Evolutionary conservation across 2,888 invertebrate species (phyloP), one percentile per base, ranked within the genome.

Genomic region (Cephus nigrinus): DNA sequence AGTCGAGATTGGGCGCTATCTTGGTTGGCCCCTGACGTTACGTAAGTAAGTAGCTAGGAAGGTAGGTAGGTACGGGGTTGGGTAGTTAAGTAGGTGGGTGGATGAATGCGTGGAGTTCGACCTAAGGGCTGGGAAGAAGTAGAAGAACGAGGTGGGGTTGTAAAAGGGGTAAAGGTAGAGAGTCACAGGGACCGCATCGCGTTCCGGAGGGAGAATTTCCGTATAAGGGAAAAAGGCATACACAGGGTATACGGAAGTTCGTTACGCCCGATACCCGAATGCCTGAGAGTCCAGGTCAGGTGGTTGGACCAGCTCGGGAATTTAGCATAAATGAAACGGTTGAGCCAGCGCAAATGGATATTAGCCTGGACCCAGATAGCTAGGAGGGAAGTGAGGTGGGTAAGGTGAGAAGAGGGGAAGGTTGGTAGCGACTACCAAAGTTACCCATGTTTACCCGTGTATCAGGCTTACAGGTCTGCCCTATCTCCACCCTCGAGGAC

Each of bases 241-340:
- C 0, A 35, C 11, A 35, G 12, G 1, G 35, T 11, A 2, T 35
- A 35, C 35, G 35, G 11, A 11, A 36, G 31, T 34, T 68, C 32
- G 35, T 36, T 34, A 11, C 76, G 71, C 35, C n/a, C 68, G 36
- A 76, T 73, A 68, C 73, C 73, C 30, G 31, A 55, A 40, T 73
- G 9, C 71, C 73, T 12, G 34, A 34, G 69, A 55, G 23, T 31
- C 34, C 68, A 30, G 15, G 2, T 40, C 33, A 12, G 71, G 34
- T 23, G 32, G 4, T 32, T n/a, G 33, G 55, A 34, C 12, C 31
- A 36, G 69, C 74, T 34, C 35, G 69, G 36, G 74, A 77, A 69
- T 76, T 76, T 74, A 68, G 77, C 80, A 79, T 82, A 80, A 81
- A 80, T 73, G 74, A 76, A 82, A 82, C 80, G 81, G 81, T 78